Evolutionary conservation across 2,888 invertebrate genomes (phyloP).

Genomic region (Drosophila differens): DNA sequence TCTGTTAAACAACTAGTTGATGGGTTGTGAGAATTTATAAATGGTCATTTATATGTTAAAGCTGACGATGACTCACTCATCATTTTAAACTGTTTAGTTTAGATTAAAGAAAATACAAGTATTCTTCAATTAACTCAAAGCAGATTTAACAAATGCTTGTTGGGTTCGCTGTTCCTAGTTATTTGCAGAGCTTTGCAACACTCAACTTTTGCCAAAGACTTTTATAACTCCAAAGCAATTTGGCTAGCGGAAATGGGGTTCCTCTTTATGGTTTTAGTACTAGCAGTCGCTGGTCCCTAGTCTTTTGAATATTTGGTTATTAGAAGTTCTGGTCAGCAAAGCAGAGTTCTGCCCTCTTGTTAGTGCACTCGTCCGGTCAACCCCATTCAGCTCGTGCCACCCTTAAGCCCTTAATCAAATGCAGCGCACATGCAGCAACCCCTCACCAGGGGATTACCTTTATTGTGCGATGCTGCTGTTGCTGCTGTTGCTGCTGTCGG

Average conservation of each 20-base stretch:
- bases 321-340: slow-evolving; percentile 31
- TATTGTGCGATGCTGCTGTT: neutral
- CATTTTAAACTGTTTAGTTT: neutral
- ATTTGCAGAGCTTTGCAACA: neutral
- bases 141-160: neutral
- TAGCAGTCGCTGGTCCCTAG: slow-evolving; percentile 13
- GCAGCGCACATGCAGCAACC: slow-evolving; percentile 54
- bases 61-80: too few species aligned
- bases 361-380: slow-evolving; percentile 36
- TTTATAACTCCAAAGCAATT: neutral
- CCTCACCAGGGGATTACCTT: slow-evolving; percentile 46
- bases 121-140: neutral
- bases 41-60: neutral
- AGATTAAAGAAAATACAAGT: neutral
- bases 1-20: neutral
- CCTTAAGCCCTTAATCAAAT: slow-evolving; percentile 73
- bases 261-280: neutral
- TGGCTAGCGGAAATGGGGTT: slow-evolving; percentile 7
- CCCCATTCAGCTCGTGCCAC: slow-evolving; percentile 56
- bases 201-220: neutral
- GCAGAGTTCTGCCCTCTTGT: slow-evolving; percentile 15
- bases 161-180: neutral
- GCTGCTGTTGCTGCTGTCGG: slow-evolving; percentile 10
- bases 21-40: neutral
- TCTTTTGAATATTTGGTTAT: slow-evolving; percentile 29